Base-by-base conservation (phyloP, 2,113 vertebrate species). In the Colistium nudipinnis region DNA sequence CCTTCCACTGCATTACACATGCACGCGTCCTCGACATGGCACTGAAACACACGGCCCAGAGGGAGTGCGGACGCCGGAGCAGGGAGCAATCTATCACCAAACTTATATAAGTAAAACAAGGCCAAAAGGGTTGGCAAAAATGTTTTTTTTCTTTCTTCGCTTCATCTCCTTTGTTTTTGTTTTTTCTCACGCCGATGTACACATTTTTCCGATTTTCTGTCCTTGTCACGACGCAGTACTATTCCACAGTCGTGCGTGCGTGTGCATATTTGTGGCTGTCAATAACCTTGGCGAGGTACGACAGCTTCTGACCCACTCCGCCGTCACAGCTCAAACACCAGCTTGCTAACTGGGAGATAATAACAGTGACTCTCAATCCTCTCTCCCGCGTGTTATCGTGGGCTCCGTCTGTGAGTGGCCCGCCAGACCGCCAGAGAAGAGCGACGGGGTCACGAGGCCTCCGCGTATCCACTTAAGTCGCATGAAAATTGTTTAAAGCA, bases 1-100 rank as follows among this genome's bases (percentile, higher is more conserved):
- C 74, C 71, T 79, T 84, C 72, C 74, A 51, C 62, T 66, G 77
- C 75, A 80, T 82, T 82, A 65, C 28, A 74, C 66, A 81, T 87
- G 83, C 69, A 62, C 71, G 48, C 33, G 45, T 80, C 73, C 65
- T 83, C 64, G 20, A 8, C 38, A 9, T 60, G 12, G 49, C 70
- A 70, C 78, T 11, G 22, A 48, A 73, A 68, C 57, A 76, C 51
- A 54, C 6, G 17, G 62, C 77, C 80, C 81, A 62, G 14, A 48
- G 88, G 83, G 86, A 89, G 75, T 71, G 61, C 78, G 73, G 60
- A 57, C 9, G 2, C 33, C 10, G 31, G 64, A 64, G 75, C 77
- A 81, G 13, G 39, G 47, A 69, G 64, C 28, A 52, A 72, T 44
- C 24, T 31, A 30, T 16, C 16, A 16, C 4, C 35, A 17, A 3